Evolutionary conservation across 2,888 invertebrate species (phyloP).

Genomic region (Clistopyga incitator): DNA sequence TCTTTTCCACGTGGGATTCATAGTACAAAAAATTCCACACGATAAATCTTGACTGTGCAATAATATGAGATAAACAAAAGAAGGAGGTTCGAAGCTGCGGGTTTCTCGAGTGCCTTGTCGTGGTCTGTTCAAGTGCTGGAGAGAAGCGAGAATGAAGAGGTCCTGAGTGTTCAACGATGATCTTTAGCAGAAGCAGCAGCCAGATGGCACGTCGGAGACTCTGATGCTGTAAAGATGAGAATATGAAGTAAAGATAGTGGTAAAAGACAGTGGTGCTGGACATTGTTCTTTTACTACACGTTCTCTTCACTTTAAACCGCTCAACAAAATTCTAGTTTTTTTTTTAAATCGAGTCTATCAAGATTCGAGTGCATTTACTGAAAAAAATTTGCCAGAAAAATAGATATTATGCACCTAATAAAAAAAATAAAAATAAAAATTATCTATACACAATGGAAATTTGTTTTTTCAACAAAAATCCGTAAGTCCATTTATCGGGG

Average conservation of each 20-base stretch:
- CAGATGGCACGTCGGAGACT: conserved; percentile 41
- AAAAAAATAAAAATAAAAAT: no score
- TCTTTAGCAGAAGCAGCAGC: conserved; percentile 70
- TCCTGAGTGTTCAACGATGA: conserved; percentile 71
- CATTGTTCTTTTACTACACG: not conserved
- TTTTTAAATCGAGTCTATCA: no score
- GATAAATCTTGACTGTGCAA: conserved; percentile 3
- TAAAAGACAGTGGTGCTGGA: conserved; percentile 14
- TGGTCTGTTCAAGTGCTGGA: conserved; percentile 23
- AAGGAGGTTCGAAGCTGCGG: conserved; percentile 6
- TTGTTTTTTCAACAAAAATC: no score
- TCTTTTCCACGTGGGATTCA: not conserved
- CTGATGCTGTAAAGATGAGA: conserved; percentile 38
- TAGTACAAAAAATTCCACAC: not conserved
- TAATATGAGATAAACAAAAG: not conserved
- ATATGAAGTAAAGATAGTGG: conserved; percentile 30
- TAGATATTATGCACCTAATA: no score
- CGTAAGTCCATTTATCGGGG: no score
- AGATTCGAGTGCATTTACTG: no score
- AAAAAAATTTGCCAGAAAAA: no score
- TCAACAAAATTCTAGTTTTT: no score
- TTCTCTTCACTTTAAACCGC: no score
- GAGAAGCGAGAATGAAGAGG: conserved; percentile 44
- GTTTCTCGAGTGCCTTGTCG: conserved; percentile 33
- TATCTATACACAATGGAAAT: no score